Percentiles rank a stretch among this genome's conserved stretches.
These are phyloP conservation scores for Gavialis gangeticus DNA, from an alignment of 2,113 vertebrate genomes.

Conservation along the genomic window DNA sequence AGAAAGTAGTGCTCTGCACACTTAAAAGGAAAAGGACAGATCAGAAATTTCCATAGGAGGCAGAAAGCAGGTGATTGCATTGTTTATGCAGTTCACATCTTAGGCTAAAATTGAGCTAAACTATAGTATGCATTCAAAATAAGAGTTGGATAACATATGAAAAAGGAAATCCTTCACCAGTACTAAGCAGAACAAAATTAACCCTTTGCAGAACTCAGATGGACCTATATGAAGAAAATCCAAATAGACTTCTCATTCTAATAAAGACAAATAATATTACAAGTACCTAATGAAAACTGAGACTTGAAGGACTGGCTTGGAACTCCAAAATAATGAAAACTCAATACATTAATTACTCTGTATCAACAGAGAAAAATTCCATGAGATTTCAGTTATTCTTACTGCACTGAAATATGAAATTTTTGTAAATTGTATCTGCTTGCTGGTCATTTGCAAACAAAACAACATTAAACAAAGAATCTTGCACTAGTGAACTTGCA, in stretches of 20 bases:
- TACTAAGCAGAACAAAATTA: background rate
- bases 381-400: background rate
- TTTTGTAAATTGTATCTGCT: background rate
- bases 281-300: background rate
- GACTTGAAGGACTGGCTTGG: background rate
- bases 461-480: background rate
- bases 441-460: background rate
- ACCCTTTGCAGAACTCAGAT: constrained; percentile 3
- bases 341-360: background rate
- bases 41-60: constrained; percentile 54
- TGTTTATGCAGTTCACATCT: constrained; percentile 50
- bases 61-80: background rate
- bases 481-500: background rate
- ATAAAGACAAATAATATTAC: background rate
- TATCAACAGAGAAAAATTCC: background rate
- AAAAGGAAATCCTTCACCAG: background rate
- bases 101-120: constrained; percentile 10
- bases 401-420: background rate
- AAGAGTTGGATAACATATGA: background rate
- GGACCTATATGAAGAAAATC: background rate
- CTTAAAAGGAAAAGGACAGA: constrained; percentile 24
- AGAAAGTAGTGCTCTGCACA: background rate
- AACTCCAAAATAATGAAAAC: background rate
- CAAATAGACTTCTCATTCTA: background rate
- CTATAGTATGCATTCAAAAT: constrained; percentile 3